Evolutionary conservation across 1,140 invertebrate species (phyloP), one percentile per base, ranked within the genome.

Genomic region (Maniola jurtina): DNA sequence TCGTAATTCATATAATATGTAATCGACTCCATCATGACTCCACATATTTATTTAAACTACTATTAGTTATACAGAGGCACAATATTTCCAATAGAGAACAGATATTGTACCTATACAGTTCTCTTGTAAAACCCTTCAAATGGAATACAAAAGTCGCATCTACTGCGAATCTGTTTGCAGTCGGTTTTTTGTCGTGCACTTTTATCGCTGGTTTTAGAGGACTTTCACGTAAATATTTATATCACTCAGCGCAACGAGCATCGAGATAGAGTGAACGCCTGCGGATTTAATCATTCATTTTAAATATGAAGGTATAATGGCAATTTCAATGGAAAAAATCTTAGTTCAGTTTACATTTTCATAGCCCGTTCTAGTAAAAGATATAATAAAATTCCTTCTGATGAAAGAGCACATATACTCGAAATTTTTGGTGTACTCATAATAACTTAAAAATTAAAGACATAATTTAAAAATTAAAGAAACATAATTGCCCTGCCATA

Each of bases 191-290:
- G 54, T 15, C 15, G 36, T 38, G 56, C 42, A 58, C 58, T 61
- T 61, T 66, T 47, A 56, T 66, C 64, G 38, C 47, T 61, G 58
- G 42, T 55, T 58, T 61, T 42, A 48, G 52, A 59, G 66, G 61
- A 61, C 42, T 56, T 67, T 61, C 45, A 61, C 59, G 54, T 68
- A 64, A 68, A 68, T 68, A 68, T 68, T 68, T 64, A 68, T 68
- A 55, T 50, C 56, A 64, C 59, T 67, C 58, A 48, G 48, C 15
- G 66, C 56, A 61, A 64, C 66, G 59, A 61, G 48, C 52, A 63
- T 58, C 45, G 58, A 47, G 36, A 66, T 61, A 15, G 40, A 66
- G 48, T 47, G 42, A 61, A 50, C 58, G 52, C 64, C 59, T 61
- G 58, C 33, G 50, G 59, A 36, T 47, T 35, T 56, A 63, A n/a